Evolutionary conservation across 2,888 invertebrate species (phyloP).

Genomic region (Lasioglossum zephyrum): DNA sequence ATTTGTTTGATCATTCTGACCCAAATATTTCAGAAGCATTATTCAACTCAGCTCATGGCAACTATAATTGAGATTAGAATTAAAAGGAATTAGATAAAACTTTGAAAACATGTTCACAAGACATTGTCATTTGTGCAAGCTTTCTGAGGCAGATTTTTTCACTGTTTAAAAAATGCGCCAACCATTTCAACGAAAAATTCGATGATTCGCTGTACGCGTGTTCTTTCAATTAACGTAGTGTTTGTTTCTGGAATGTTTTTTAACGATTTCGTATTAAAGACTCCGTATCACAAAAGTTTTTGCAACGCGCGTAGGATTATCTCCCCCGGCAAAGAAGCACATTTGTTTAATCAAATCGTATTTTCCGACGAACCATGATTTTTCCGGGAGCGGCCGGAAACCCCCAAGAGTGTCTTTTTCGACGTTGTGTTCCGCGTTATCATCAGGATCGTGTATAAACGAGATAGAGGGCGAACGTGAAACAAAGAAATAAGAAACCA

Average conservation of each 20-base stretch:
- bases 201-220: background rate
- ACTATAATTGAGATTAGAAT: background rate
- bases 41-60: too few relatives aligned
- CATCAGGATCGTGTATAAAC: constrained; percentile 1
- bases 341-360: constrained; percentile 26
- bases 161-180: background rate
- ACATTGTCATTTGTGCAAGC: background rate
- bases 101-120: background rate
- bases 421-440: constrained; percentile 28
- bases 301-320: background rate
- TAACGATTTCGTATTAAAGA: background rate
- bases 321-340: background rate
- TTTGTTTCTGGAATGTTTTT: too few relatives aligned
- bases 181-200: background rate
- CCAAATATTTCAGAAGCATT: too few relatives aligned
- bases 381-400: background rate
- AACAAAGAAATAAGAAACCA: background rate
- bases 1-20: background rate
- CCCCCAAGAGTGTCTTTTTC: constrained; percentile 24
- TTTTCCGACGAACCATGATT: constrained; percentile 53
- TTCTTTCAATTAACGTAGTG: background rate
- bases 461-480: background rate
- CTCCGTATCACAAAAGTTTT: background rate
- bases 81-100: background rate
- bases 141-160: too few relatives aligned